These are phyloP conservation scores for Oxyura jamaicensis DNA, from an alignment of 2,113 vertebrate genomes.

Conservation along the genomic window DNA sequence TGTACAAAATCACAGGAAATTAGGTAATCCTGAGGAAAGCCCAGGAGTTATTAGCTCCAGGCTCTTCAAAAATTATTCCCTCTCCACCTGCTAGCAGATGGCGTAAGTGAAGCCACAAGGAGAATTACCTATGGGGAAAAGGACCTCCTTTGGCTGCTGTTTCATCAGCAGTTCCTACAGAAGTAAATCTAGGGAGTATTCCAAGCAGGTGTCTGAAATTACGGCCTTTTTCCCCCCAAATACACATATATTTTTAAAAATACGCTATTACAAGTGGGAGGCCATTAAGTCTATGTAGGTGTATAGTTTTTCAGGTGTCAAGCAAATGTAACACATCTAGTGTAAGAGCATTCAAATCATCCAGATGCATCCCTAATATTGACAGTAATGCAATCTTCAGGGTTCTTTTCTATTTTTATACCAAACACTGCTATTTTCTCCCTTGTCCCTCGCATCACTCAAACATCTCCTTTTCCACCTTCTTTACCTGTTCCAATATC, in stretches of 20 bases:
- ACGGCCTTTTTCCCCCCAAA: accelerated
- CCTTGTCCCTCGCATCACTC: not conserved
- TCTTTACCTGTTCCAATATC: not conserved
- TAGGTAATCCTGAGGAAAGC: not conserved
- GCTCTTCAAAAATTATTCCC: not conserved
- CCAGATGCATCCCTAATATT: not conserved
- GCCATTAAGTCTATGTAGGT: not conserved
- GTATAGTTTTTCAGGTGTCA: not conserved
- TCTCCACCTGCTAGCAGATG: not conserved
- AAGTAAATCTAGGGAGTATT: not conserved
- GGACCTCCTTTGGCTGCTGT: not conserved
- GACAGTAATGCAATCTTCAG: not conserved
- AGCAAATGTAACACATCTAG: not conserved
- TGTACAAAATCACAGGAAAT: not conserved
- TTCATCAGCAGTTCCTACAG: not conserved
- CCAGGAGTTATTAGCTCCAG: not conserved
- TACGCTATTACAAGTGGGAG: not conserved
- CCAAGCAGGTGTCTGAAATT: not conserved
- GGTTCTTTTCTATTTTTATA: not conserved
- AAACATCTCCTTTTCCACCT: not conserved
- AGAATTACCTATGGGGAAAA: not conserved
- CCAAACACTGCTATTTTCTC: not conserved
- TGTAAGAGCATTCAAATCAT: not conserved
- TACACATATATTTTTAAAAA: not conserved
- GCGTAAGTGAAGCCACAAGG: not conserved